Evolutionary conservation across 2,888 invertebrate species (phyloP).

Genomic region (Polydesmus complanatus): DNA sequence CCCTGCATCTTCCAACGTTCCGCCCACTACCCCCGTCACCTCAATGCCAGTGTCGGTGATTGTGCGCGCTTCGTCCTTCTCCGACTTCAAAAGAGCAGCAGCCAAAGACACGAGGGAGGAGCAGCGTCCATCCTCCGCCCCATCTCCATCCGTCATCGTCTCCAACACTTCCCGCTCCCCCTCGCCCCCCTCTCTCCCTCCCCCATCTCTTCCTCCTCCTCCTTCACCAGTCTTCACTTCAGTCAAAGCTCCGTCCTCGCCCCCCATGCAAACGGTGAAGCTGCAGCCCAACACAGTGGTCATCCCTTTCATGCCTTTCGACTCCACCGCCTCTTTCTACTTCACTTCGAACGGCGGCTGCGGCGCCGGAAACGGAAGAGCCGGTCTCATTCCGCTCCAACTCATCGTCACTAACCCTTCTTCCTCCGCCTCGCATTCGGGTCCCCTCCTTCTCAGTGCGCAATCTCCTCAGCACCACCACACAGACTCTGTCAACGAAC

Average conservation of each 20-base stretch:
- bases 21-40: constrained; percentile 20
- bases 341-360: constrained; percentile 6
- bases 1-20: constrained; percentile 16
- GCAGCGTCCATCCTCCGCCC: constrained; percentile 25
- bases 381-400: constrained; percentile 2
- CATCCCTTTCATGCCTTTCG: constrained; percentile 27
- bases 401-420: constrained; percentile 6
- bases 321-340: constrained; percentile 30
- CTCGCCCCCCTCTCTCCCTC: constrained; percentile 20
- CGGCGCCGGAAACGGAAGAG: constrained; percentile 36
- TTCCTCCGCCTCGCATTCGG: neutral
- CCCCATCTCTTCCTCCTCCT: constrained; percentile 20
- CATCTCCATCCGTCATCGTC: constrained; percentile 24
- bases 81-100: constrained; percentile 15
- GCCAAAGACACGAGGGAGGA: neutral
- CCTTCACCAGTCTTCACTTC: neutral
- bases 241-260: constrained; percentile 12
- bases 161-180: neutral
- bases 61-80: constrained; percentile 59
- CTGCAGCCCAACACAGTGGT: neutral
- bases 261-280: constrained; percentile 10
- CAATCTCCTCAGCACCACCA: neutral
- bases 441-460: neutral
- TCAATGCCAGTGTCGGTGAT: constrained; percentile 54
- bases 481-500: constrained; percentile 6